Conservation (phyloP, 2,888 invertebrate species). For the Drosophila ezoana region DNA sequence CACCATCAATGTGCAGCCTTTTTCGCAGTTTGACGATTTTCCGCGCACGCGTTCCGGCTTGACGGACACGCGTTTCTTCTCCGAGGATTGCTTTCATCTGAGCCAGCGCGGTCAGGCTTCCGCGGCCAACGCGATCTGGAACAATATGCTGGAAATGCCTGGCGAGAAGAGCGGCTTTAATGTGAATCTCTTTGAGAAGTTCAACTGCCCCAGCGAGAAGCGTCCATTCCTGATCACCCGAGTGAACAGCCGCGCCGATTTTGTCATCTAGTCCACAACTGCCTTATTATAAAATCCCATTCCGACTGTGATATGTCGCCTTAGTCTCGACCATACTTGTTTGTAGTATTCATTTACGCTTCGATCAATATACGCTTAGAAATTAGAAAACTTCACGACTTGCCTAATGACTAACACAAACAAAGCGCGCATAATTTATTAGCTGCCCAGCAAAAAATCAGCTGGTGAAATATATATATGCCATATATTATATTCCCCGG, state of each 20-base stretch:
- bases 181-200: constrained; percentile 70
- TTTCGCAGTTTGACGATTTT: constrained; percentile 84
- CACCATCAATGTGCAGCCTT: constrained; percentile 86
- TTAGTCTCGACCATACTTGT: constrained; percentile 53
- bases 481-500: neutral
- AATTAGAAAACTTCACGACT: constrained; percentile 38
- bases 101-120: constrained; percentile 87
- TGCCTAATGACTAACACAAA: constrained; percentile 53
- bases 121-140: constrained; percentile 87
- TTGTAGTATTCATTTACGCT: constrained; percentile 60
- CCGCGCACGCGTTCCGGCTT: constrained; percentile 84
- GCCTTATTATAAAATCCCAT: constrained; percentile 23
- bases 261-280: constrained; percentile 50
- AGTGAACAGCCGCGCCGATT: constrained; percentile 73
- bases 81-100: constrained; percentile 88
- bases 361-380: constrained; percentile 39
- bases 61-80: constrained; percentile 86
- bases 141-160: constrained; percentile 87
- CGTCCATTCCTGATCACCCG: constrained; percentile 82
- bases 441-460: neutral
- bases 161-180: constrained; percentile 84
- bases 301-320: constrained; percentile 65
- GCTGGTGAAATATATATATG: neutral
- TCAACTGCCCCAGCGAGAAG: constrained; percentile 81
- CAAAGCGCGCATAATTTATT: constrained; percentile 42